Evolutionary conservation across 1,140 invertebrate species (phyloP), one percentile per base, ranked within the genome.

Genomic region (Tetranychus urticae): DNA sequence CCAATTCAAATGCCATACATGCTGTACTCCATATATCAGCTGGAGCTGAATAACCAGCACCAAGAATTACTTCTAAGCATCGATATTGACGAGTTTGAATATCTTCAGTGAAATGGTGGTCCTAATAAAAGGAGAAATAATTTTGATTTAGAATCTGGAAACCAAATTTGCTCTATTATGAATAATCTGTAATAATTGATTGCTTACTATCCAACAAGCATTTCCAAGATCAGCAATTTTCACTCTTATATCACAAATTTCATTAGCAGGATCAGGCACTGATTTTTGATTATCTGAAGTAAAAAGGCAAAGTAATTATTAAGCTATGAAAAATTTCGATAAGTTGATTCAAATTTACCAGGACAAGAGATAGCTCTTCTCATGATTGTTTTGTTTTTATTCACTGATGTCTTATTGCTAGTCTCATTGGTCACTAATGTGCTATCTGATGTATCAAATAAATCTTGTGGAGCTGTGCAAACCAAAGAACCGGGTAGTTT

Each of bases 11-110:
- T 14, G 93, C 81, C 88, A 97, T 94, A 71, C 93, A 97, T 46
- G 92, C 93, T n/a, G 89, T 91, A 66, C 88, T 93, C 93, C 93
- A 97, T 66, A 97, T 93, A 73, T 97, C 93, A 31, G 91, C 91
- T 0, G 91, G 88, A 31, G 90, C 83, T 63, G 83, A 86, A 74
- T 97, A 97, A 1, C 87, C 88, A 52, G 89, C 84, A 65, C 91
- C 91, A 48, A 97, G 74, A 52, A 97, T 70, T 3, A 98, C 94
- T 76, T 99, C 96, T 59, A 97, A 75, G 59, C 88, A 90, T 62
- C 96, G 79, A 74, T 98, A 98, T 73, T 99, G 94, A 57, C 94
- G 79, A 1, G 94, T 99, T 76, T 98, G 96, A 68, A 99, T 98
- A 70, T 98, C 93, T 73, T 98, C 92, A 36, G 94, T 97, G 68